Conservation (phyloP, 2,888 invertebrate genomes). For the Melinaea menophilus region DNA sequence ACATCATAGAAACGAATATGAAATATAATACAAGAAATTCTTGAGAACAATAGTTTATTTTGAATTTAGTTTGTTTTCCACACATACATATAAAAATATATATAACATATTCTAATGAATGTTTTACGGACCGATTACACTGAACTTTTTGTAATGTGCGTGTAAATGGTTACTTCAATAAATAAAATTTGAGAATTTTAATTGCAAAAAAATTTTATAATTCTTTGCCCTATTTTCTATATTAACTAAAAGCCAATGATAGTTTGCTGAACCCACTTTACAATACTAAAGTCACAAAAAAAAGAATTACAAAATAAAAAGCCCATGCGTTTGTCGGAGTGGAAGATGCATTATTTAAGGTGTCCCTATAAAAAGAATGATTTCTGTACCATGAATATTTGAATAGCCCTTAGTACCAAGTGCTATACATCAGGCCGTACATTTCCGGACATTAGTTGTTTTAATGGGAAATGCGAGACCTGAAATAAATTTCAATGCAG, state of each 20-base stretch:
- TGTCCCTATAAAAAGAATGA: slow-evolving; percentile 29
- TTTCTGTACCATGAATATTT: slow-evolving; percentile 32
- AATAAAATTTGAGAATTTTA: no score
- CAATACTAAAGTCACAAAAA: slow-evolving; percentile 51
- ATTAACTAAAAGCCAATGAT: neutral
- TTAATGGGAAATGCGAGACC: slow-evolving; percentile 1
- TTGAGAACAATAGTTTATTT: no score
- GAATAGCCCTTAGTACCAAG: slow-evolving; percentile 31
- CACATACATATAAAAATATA: no score
- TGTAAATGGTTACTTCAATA: no score
- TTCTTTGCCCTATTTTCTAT: no score
- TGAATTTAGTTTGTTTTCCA: no score
- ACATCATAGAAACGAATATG: neutral
- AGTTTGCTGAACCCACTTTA: slow-evolving; percentile 10
- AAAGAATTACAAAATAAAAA: slow-evolving; percentile 60
- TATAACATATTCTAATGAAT: no score
- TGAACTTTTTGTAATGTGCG: no score
- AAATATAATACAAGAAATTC: no score
- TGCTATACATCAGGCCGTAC: slow-evolving; percentile 17
- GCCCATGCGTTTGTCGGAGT: slow-evolving; percentile 62
- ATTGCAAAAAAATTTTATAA: no score
- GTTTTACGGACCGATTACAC: no score
- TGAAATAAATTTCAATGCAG: slow-evolving; percentile 1
- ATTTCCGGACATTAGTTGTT: slow-evolving; percentile 2
- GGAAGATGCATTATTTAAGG: slow-evolving; percentile 62